Conservation (phyloP, 2,888 invertebrate species). For the Drosophila buzzatii region DNA sequence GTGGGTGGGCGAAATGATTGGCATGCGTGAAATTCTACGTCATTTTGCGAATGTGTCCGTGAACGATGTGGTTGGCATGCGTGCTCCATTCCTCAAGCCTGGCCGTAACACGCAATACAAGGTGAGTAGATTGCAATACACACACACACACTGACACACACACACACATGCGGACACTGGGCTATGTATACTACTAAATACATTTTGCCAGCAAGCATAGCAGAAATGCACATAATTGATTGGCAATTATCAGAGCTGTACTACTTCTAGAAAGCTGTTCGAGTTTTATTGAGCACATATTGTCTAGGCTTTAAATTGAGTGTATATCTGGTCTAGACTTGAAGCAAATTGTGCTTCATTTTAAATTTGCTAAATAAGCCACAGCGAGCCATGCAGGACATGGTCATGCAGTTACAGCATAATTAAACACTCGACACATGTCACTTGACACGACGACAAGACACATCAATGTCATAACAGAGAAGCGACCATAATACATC, state of each 20-base stretch:
- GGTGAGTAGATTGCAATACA: constrained; percentile 85
- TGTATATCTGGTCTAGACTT: background rate
- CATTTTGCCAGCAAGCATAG: constrained; percentile 14
- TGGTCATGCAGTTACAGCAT: background rate
- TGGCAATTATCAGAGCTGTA: constrained; percentile 42
- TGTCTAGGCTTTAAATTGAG: background rate
- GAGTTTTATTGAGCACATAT: background rate
- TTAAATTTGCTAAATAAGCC: background rate
- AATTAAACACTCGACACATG: background rate
- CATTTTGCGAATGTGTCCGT: constrained; percentile 93
- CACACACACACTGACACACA: constrained; percentile 18
- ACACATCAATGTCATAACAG: constrained; percentile 68
- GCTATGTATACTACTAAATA: constrained; percentile 14
- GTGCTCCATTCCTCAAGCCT: constrained; percentile 96
- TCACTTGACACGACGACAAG: constrained; percentile 66
- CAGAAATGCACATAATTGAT: constrained; percentile 37
- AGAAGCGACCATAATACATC: constrained; percentile 32
- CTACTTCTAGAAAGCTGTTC: constrained; percentile 2
- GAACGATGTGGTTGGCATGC: constrained; percentile 93
- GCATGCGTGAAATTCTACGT: constrained; percentile 94
- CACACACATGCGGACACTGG: constrained; percentile 3
- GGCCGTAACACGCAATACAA: constrained; percentile 96
- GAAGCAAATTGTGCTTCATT: background rate
- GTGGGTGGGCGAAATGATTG: constrained; percentile 97
- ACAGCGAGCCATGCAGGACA: background rate